Evolutionary conservation across 1,140 invertebrate genomes (phyloP).

Genomic region (Drosophila pachea): DNA sequence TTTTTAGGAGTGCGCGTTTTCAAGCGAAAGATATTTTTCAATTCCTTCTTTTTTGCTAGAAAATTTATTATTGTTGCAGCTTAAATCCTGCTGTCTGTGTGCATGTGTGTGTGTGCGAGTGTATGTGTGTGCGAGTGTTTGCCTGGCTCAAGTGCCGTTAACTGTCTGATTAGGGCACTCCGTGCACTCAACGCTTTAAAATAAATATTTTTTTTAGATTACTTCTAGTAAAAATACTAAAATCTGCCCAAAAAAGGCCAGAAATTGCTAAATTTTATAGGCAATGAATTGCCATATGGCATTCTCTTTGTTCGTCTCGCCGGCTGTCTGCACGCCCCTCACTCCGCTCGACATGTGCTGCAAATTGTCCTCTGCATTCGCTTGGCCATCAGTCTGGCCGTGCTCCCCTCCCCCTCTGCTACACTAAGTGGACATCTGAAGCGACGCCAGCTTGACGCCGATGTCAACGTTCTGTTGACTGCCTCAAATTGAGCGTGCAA

Average conservation of each 20-base stretch:
- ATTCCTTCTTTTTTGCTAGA: constrained; percentile 48
- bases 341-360: constrained; percentile 37
- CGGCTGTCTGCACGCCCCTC: constrained; percentile 32
- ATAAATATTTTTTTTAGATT: constrained; percentile 77
- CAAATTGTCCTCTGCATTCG: constrained; percentile 30
- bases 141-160: constrained; percentile 53
- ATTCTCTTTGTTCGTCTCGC: constrained; percentile 2
- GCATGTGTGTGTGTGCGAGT: constrained; percentile 16
- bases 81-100: constrained; percentile 65
- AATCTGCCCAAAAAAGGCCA: constrained; percentile 34
- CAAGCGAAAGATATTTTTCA: constrained; percentile 53
- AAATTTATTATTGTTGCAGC: constrained; percentile 74
- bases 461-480: constrained; percentile 58
- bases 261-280: constrained; percentile 64
- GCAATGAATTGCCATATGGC: constrained; percentile 62
- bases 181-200: constrained; percentile 63
- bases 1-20: constrained; percentile 60
- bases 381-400: constrained; percentile 20
- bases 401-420: constrained; percentile 1
- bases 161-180: constrained; percentile 75
- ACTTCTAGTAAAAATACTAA: constrained; percentile 49
- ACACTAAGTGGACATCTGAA: constrained; percentile 11
- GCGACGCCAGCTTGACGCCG: constrained; percentile 23
- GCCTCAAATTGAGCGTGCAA: constrained; percentile 68
- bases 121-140: constrained; percentile 25